Percentiles rank a stretch among this genome's conserved stretches.
Evolutionary conservation across 2,888 invertebrate species (phyloP).

Genomic region (Anarsia innoxiella): DNA sequence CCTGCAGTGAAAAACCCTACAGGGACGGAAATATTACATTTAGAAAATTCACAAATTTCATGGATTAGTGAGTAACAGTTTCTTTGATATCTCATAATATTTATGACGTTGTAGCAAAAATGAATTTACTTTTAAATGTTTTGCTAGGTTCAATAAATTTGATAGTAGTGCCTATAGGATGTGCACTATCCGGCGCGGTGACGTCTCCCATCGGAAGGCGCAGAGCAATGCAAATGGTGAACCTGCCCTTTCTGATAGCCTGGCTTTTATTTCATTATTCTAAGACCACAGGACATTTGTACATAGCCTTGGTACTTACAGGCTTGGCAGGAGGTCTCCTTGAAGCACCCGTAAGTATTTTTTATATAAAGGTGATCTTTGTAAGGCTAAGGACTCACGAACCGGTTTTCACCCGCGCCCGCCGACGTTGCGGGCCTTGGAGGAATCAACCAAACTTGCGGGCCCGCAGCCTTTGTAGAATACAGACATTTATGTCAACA

Average conservation of each 20-base stretch:
- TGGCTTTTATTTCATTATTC: conserved; percentile 85
- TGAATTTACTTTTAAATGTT: not conserved
- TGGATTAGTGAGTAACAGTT: conserved; percentile 82
- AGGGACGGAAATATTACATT: conserved; percentile 57
- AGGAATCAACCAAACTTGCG: no score
- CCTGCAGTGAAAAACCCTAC: conserved; percentile 79
- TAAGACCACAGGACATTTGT: conserved; percentile 76
- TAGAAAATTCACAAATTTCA: conserved; percentile 79
- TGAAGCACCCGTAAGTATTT: conserved; percentile 83
- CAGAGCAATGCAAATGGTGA: conserved; percentile 84
- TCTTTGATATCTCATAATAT: no score
- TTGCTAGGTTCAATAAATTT: conserved; percentile 83
- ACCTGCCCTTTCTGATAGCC: conserved; percentile 82
- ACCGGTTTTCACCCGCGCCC: no score
- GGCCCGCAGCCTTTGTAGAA: no score
- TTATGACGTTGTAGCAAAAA: not conserved
- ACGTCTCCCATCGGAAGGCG: conserved; percentile 83
- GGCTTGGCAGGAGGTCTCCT: conserved; percentile 85
- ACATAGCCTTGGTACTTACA: conserved; percentile 80
- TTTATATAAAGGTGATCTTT: no score
- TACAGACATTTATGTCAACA: no score
- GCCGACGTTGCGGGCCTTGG: no score
- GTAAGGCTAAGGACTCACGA: no score
- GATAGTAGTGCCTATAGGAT: conserved; percentile 87
- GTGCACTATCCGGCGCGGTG: conserved; percentile 81